Percentiles rank a stretch among this genome's conserved stretches.
Conservation (phyloP, 2,113 vertebrate species). For the Chrysemys picta region DNA sequence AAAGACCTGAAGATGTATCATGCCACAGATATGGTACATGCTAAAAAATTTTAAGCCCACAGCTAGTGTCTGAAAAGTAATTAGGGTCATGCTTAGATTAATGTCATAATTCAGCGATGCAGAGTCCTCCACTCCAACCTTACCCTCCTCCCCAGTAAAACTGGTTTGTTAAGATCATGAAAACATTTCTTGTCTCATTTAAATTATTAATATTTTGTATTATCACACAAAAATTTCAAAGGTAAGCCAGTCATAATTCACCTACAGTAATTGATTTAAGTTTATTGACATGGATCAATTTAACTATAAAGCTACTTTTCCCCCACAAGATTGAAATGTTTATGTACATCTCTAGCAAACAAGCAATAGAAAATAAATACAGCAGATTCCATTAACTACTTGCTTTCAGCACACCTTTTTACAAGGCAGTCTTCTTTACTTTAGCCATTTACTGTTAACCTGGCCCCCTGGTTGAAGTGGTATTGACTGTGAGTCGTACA, state of each 20-base stretch:
- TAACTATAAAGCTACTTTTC: accelerated
- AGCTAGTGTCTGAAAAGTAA: slow-evolving; percentile 10
- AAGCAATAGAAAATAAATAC: slow-evolving; percentile 58
- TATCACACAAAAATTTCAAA: neutral
- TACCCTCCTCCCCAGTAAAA: neutral
- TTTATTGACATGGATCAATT: neutral
- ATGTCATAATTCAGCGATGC: neutral
- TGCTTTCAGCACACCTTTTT: slow-evolving; percentile 66
- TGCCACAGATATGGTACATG: neutral
- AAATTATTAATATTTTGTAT: neutral
- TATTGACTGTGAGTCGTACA: slow-evolving; percentile 73
- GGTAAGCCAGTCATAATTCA: neutral
- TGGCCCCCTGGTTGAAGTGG: slow-evolving; percentile 67
- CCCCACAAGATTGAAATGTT: neutral
- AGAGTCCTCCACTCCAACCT: neutral
- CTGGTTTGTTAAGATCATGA: slow-evolving; percentile 22
- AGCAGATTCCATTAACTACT: slow-evolving; percentile 12
- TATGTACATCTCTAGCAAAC: neutral
- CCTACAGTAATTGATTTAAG: neutral
- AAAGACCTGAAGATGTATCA: neutral
- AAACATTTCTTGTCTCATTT: slow-evolving; percentile 22
- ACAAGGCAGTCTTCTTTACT: slow-evolving; percentile 17
- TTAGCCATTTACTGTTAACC: slow-evolving; percentile 48
- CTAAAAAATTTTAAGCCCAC: neutral
- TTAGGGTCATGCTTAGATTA: neutral